Base-by-base conservation (phyloP, 1,140 invertebrate species). In the Dreissena rostriformis region DNA sequence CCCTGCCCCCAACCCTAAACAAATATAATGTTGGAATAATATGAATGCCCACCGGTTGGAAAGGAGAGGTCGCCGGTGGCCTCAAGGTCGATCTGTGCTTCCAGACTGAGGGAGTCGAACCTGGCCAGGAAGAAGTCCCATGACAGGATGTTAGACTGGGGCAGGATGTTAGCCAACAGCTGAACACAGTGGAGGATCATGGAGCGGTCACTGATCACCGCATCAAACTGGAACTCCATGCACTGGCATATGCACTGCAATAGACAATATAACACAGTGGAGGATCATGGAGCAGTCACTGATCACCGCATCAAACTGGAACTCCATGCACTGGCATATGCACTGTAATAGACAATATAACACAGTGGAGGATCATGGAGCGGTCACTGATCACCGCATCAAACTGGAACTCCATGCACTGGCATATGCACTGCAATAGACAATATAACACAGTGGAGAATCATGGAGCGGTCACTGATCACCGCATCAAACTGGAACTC, bases 101-200 rank as follows among this genome's bases (percentile, higher is more conserved):
- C 99, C 15, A 99, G 93, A 89, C 98, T 98, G 2, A 99, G 94
- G 0, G 97, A 96, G 91, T 99, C 99, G 93, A 99, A 99, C 68
- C 98, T 95, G 93, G 98, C 98, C 7, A 99, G 95, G 92, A 99
- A 99, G 94, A 99, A 99, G 81, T 99, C 98, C 98, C 99, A 99
- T 0, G 96, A 96, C 11, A 99, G 95, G 83, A 99, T 97, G 86
- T 96, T 96, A 57, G 98, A 95, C 91, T 99, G 97, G 84, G 96
- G 97, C 4, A 99, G 95, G 10, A 97, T 96, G 91, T 98, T 99
- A 90, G 98, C 97, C 2, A 99, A 95, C 91, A 99, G 97, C 93
- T 98, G 98, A 22, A 99, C 95, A 0, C 97, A 97, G 93, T 99
- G 98, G n/a, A 99, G 95, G 51, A 99, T 98, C 95, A 99, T 97